Evolutionary conservation across 2,113 vertebrate species (phyloP), one percentile per base, ranked within the genome.

Genomic region (Carlito syrichta): DNA sequence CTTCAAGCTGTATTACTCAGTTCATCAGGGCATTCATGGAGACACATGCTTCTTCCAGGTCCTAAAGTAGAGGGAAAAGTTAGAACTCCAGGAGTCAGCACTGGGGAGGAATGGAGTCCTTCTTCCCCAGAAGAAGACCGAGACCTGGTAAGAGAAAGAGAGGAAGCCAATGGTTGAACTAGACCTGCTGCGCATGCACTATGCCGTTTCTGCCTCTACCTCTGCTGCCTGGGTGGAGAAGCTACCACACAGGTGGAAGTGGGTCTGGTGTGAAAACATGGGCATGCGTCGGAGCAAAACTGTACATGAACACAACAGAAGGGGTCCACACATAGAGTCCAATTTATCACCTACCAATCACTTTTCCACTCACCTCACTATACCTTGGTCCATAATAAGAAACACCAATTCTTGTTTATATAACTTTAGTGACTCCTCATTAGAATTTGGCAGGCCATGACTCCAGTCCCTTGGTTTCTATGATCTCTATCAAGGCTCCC

Each of bases 181-280:
- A 50, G 8, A 16, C n/a, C 23, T 32, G n/a, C 1, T 3, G 50
- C 52, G 0, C 50, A 60, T 5, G 43, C 10, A 0, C 30, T 5
- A 6, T 14, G 68, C 77, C 30, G 5, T 16, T 77, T 11, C 66
- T 11, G 77, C 10, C 27, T 10, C 27, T 10, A 14, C 17, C 3
- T 68, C 60, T 13, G 69, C 48, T 27, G 35, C 30, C 54, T 43
- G 6, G 2, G 4, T 30, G 9, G 25, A 62, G 58, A 54, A 83
- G 25, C 40, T 30, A 11, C 11, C 22, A 6, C 2, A 3, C 58
- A 52, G 22, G 20, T 10, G n/a, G 38, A 22, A 13, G n/a, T 22
- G 1, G 8, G 43, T 35, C 60, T 35, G 40, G 74, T 77, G 27
- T 86, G 79, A 48, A 69, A 58, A 52, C 38, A 5, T 5, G 5